Base-by-base conservation (phyloP, 2,888 invertebrate genomes). In the Hydropsyche betteni region DNA sequence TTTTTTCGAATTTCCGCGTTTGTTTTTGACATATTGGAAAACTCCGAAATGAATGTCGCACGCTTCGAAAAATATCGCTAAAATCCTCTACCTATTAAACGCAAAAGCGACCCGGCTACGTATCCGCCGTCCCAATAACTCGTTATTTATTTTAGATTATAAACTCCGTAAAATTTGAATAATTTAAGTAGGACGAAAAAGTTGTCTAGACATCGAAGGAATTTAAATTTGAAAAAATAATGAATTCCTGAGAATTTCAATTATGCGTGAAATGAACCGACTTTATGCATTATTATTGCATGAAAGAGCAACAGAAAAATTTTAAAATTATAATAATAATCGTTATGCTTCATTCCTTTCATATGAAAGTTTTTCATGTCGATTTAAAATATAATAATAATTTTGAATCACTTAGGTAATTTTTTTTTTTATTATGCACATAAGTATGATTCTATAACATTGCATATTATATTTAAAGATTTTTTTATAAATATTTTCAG, bases 21-120 rank as follows among this genome's bases (percentile, higher is more conserved):
- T 64, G 64, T 64, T 64, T 64, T 64, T 64, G 64, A 64, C 64
- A 64, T 64, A 64, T 64, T 64, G 64, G 64, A 24, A 36, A 64
- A 64, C 34, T 64, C 64, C 14, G 64, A 64, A 64, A 64, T 64
- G 64, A 64, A 64, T 64, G 64, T 64, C 64, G 36, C 36, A n/a
- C 64, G 36, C 36, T 36, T 24, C 34, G 36, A 64, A 64, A 64
- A 64, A 64, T 36, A 36, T 64, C 64, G 64, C 36, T 36, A 36
- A 64, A 64, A 36, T 64, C 34, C 34, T 64, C 36, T 5, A 36
- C 24, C 24, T 58, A 58, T 58, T 58, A 58, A 58, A 24, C 58
- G 58, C 58, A 58, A 58, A 24, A 58, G 24, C 24, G 8, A 58
- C 2, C 24, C 14, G 58, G 58, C 58, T 14, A 58, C 58, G 8